These are phyloP conservation scores for Calliphora vicina DNA, from an alignment of 1,140 invertebrate species.

Conservation along the genomic window DNA sequence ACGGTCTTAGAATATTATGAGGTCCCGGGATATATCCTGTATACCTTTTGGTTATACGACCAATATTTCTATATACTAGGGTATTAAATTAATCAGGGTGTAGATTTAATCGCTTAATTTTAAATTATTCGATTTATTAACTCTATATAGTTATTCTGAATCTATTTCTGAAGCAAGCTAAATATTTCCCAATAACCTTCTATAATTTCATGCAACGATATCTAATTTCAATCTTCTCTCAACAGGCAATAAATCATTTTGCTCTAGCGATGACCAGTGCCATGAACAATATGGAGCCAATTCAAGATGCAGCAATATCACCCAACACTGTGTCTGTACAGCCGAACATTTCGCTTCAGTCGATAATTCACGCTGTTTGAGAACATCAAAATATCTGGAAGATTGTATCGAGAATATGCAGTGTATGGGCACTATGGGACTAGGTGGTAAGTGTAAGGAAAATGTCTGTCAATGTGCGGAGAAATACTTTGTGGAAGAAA, in stretches of 20 bases:
- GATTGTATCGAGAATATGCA: not conserved
- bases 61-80: too few species aligned
- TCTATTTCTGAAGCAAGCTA: too few species aligned
- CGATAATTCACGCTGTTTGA: conserved; percentile 45
- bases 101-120: too few species aligned
- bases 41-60: too few species aligned
- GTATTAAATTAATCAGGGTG: too few species aligned
- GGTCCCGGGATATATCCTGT: too few species aligned
- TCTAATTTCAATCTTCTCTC: not conserved
- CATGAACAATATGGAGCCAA: not conserved
- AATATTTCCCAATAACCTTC: too few species aligned
- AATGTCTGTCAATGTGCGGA: conserved; percentile 21
- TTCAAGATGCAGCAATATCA: conserved; percentile 38
- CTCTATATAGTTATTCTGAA: too few species aligned
- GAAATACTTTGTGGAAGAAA: conserved; percentile 19
- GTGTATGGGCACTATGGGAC: conserved; percentile 23
- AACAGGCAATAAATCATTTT: not conserved
- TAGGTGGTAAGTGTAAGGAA: not conserved
- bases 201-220: too few species aligned
- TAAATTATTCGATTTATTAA: too few species aligned
- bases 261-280: not conserved
- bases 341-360: conserved; percentile 39
- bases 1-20: too few species aligned
- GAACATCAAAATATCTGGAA: conserved; percentile 19
- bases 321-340: conserved; percentile 45